A percentile compares a stretch with the other conserved stretches of the same genome.
Conservation (phyloP, 2,797 vertebrate species). For the Macroramphosus scolopax region DNA sequence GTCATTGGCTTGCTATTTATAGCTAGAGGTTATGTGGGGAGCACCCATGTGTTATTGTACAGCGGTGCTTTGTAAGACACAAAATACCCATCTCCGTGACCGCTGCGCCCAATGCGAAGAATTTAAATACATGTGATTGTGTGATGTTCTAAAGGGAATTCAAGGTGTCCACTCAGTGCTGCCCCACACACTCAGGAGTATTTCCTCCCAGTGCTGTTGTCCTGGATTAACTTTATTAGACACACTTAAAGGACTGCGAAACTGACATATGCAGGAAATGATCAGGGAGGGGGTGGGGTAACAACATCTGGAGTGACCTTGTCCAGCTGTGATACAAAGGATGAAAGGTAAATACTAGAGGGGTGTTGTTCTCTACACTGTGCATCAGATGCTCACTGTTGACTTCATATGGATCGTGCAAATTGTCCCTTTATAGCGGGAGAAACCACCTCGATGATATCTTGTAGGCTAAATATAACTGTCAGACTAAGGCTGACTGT, state of each 20-base stretch:
- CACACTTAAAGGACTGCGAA: not conserved
- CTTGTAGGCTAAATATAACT: slow-evolving; percentile 1
- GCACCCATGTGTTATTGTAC: slow-evolving; percentile 35
- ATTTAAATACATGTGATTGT: slow-evolving; percentile 8
- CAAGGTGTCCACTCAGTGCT: slow-evolving; percentile 17
- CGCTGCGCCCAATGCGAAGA: slow-evolving; percentile 15
- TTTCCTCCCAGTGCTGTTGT: slow-evolving; percentile 12
- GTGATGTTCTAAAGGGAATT: slow-evolving; percentile 20
- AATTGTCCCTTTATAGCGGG: not conserved
- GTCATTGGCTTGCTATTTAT: slow-evolving; percentile 68
- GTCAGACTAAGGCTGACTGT: too few relatives aligned
- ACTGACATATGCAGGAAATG: not conserved
- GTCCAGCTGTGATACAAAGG: slow-evolving; percentile 24
- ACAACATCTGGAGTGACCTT: slow-evolving; percentile 40
- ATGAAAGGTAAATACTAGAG: slow-evolving; percentile 9
- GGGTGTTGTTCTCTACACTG: slow-evolving; percentile 9
- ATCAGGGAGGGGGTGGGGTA: too few relatives aligned
- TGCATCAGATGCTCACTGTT: too few relatives aligned
- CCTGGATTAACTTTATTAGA: slow-evolving; percentile 30
- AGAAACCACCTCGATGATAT: not conserved
- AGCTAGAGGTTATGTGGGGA: slow-evolving; percentile 51
- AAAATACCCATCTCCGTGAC: slow-evolving; percentile 23
- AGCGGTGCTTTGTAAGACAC: slow-evolving; percentile 19
- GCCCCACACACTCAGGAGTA: slow-evolving; percentile 16
- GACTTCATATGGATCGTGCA: too few relatives aligned